These are phyloP conservation scores for Phalacrocorax carbo DNA, from an alignment of 2,113 vertebrate genomes.

Conservation along the genomic window DNA sequence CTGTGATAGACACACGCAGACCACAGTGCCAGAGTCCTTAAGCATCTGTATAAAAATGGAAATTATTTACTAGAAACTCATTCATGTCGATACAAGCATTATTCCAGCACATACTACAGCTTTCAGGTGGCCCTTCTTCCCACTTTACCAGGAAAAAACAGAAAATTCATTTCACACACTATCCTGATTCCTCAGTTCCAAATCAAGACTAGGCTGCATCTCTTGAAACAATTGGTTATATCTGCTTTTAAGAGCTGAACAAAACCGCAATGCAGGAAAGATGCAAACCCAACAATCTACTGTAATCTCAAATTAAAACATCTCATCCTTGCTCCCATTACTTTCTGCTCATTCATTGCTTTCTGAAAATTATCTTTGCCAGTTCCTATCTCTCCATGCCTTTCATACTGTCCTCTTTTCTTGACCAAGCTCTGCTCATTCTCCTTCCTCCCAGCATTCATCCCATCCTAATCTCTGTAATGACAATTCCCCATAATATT, in stretches of 20 bases:
- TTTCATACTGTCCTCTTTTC: not conserved
- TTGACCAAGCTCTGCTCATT: not conserved
- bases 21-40: not conserved
- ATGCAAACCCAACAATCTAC: not conserved
- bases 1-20: not conserved
- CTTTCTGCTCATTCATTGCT: not conserved
- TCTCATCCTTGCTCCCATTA: not conserved
- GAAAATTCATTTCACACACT: not conserved
- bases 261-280: not conserved
- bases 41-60: not conserved
- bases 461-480: not conserved
- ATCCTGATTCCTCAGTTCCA: not conserved
- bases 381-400: not conserved
- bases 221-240: not conserved
- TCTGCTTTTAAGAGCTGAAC: not conserved
- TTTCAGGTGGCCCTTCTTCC: not conserved
- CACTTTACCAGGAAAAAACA: not conserved
- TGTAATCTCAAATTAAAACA: not conserved
- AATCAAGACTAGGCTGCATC: not conserved
- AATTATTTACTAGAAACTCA: not conserved
- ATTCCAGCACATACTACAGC: not conserved
- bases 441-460: not conserved
- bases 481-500: not conserved
- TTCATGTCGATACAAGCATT: not conserved
- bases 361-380: not conserved